These are phyloP conservation scores for Amiota mariae DNA, from an alignment of 2,888 invertebrate species.

Conservation along the genomic window DNA sequence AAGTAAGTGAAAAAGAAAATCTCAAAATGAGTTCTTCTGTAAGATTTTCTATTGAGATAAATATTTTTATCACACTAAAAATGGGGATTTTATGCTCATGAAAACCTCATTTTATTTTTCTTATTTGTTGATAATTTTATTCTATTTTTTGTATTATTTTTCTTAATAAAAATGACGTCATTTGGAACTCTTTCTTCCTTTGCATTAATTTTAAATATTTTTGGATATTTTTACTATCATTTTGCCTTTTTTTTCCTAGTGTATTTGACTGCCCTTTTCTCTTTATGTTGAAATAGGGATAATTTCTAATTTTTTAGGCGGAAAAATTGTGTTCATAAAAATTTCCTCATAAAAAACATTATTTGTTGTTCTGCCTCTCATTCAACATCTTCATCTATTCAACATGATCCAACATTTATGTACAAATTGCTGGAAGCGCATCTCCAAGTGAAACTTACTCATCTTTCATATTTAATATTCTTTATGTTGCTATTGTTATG, in stretches of 20 bases:
- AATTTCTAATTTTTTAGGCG: slow-evolving; percentile 69
- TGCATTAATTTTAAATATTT: too few relatives aligned
- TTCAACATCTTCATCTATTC: too few relatives aligned
- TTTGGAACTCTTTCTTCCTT: too few relatives aligned
- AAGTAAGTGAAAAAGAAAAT: not conserved
- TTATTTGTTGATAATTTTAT: too few relatives aligned
- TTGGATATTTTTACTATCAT: slow-evolving; percentile 11
- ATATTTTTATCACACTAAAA: too few relatives aligned
- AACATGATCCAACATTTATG: not conserved
- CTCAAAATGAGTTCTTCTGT: too few relatives aligned
- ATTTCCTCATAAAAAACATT: slow-evolving; percentile 59
- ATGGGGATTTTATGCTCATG: too few relatives aligned
- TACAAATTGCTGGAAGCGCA: slow-evolving; percentile 25
- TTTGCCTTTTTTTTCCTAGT: slow-evolving; percentile 25
- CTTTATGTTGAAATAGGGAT: slow-evolving; percentile 34
- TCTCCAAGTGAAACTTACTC: not conserved
- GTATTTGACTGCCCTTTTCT: slow-evolving; percentile 44
- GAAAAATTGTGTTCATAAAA: slow-evolving; percentile 62
- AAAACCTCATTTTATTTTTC: too few relatives aligned
- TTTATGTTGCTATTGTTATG: slow-evolving; percentile 38
- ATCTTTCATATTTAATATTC: slow-evolving; percentile 53
- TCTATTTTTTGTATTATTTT: too few relatives aligned
- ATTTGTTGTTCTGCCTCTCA: slow-evolving; percentile 41
- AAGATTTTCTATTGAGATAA: not conserved
- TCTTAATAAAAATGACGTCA: too few relatives aligned